Evolutionary conservation across 2,888 invertebrate genomes (phyloP).

Genomic region (Hofmannophila pseudospretella): DNA sequence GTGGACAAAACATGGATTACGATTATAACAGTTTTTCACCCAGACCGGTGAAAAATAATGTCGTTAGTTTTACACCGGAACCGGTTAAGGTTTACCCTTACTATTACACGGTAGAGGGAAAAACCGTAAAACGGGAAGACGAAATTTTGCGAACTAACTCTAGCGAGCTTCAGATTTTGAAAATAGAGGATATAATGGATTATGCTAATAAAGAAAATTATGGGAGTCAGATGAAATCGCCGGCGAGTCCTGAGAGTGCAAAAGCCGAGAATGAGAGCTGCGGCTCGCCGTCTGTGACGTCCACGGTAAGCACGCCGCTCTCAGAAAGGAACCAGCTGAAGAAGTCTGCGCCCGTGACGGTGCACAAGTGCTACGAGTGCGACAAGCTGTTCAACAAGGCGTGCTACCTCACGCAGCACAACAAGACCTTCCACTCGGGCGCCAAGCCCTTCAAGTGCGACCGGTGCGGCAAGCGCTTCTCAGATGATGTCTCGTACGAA

Average conservation of each 20-base stretch:
- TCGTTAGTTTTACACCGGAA: conserved; percentile 53
- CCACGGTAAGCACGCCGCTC: conserved; percentile 63
- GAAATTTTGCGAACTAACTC: conserved; percentile 45
- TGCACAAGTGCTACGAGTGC: conserved; percentile 88
- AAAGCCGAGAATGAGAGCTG: conserved; percentile 60
- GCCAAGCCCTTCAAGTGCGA: conserved; percentile 91
- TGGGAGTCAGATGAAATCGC: conserved; percentile 66
- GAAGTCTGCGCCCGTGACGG: conserved; percentile 38
- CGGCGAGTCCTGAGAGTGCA: conserved; percentile 68
- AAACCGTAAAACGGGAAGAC: conserved; percentile 61
- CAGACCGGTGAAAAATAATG: conserved; percentile 51
- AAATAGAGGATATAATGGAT: conserved; percentile 72
- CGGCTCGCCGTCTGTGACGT: conserved; percentile 54
- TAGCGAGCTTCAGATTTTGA: conserved; percentile 58
- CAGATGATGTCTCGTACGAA: conserved; percentile 82
- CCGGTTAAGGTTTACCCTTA: conserved; percentile 55
- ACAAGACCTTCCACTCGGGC: conserved; percentile 92
- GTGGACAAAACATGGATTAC: conserved; percentile 53
- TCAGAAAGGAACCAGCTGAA: conserved; percentile 62
- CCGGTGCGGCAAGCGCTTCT: conserved; percentile 91
- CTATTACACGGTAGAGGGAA: conserved; percentile 57
- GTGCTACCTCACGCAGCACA: conserved; percentile 93
- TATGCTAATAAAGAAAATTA: conserved; percentile 75
- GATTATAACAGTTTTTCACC: conserved; percentile 55
- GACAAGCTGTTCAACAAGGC: conserved; percentile 90